Evolutionary conservation across 2,888 invertebrate species (phyloP), one percentile per base, ranked within the genome.

Genomic region (Operophtera brumata): DNA sequence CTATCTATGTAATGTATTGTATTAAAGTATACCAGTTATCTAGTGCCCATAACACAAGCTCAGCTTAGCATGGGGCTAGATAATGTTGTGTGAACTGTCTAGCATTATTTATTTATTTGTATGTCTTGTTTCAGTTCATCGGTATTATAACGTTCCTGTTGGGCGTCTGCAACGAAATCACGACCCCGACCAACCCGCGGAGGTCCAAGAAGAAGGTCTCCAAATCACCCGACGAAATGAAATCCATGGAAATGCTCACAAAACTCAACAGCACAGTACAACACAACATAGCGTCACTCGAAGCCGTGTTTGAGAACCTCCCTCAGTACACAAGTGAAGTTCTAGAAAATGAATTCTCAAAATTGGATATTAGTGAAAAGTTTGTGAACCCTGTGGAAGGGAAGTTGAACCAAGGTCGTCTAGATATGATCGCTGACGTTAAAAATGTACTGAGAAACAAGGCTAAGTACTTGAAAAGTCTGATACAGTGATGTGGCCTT

Each of bases 181-280:
- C 86, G 20, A 83, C 90, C 37, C 91, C 91, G 39, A 67, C 91
- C 42, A 84, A 83, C 75, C 68, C 82, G 34, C 92, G 91, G 69
- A 93, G 92, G 66, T 86, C 90, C 0, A 93, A 92, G 68, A 93
- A 92, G 78, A 93, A 92, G 47, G 71, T 79, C 1, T 86, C 78
- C 53, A 83, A 87, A 1, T 87, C 89, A 0, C 85, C 86, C 0
- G 90, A 90, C 57, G 89, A 90, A 37, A 64, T 84, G 0, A 75
- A 84, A 61, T 86, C 84, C 0, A 57, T 73, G 0, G 76, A 84
- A 57, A 63, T 80, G 0, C 68, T 90, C 13, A 75, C 75, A 66
- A 66, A 76, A 57, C 72, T 88, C 10, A 88, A 86, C 70, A 73
- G 75, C 6, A 70, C 77, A 0, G 77, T 87, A 0, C 86, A 84